Evolutionary conservation across 2,888 invertebrate species (phyloP), one percentile per base, ranked within the genome.

Genomic region (Trypoxylon attenuatum): DNA sequence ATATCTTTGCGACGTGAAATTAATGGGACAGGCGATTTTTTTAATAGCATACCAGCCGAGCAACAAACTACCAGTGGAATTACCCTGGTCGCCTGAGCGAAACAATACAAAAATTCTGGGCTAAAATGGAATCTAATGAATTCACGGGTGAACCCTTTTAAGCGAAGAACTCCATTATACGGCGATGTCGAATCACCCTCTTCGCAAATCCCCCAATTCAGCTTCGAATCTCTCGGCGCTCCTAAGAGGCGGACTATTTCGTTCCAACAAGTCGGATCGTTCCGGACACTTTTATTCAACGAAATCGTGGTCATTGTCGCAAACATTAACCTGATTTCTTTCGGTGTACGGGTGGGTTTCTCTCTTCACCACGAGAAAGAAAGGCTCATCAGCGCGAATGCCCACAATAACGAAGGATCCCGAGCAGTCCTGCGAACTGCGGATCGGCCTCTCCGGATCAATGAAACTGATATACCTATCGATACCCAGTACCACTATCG

Each of bases 301-400:
- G 41, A 58, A 61, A 73, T 70, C 58, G 60, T 57, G 27, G 47
- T 47, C 61, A 66, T 70, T 64, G 70, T 66, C 66, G 45, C 52
- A 54, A 29, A 54, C 63, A 64, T 73, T 73, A 54, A 66, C 66
- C 58, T 43, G 56, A 73, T 66, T 73, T 63, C 57, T 18, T 49
- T 25, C 45, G 23, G 27, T 45, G 45, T 45, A 27, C 54, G 41
- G 21, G 33, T 27, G 39, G 10, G 29, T 22, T 13, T 43, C 52
- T n/a, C 41, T 13, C 27, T 33, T 33, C 33, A 33, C 47, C 39
- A 13, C 38, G 25, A 19, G 16, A n/a, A n/a, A 6, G 21, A 21
- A 15, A 38, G 29, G 25, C 51, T 63, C 62, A 63, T 53, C 59
- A 42, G 52, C 33, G 8, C 49, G 41, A 56, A 38, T 39, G 15